phyloP scores from a whole-genome alignment of 2,797 vertebrate genomes.

The Diplodus sargus region DNA sequence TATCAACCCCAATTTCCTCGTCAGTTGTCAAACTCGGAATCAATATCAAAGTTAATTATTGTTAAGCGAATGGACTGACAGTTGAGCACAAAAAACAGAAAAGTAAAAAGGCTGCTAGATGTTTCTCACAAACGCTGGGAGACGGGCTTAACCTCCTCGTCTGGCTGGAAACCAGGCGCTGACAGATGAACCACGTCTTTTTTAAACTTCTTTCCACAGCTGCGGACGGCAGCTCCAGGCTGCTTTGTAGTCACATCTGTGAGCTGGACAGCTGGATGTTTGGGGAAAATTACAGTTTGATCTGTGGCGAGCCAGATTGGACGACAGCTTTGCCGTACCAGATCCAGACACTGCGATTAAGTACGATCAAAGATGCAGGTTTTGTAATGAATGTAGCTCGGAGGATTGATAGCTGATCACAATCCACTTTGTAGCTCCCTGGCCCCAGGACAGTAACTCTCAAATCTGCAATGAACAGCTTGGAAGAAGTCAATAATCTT shows the following conservation, averaged over 20 bases:
- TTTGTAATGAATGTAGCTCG: slow-evolving; percentile 43
- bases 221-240: slow-evolving; percentile 75
- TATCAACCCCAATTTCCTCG: slow-evolving; percentile 50
- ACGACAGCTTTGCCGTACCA: slow-evolving; percentile 62
- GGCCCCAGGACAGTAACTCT: slow-evolving; percentile 39
- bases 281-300: slow-evolving; percentile 74
- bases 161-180: slow-evolving; percentile 69
- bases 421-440: slow-evolving; percentile 38
- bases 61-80: slow-evolving; percentile 35
- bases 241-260: slow-evolving; percentile 82
- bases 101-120: slow-evolving; percentile 26
- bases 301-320: slow-evolving; percentile 68
- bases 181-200: slow-evolving; percentile 75
- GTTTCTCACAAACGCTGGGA: slow-evolving; percentile 53
- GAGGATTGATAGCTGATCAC: slow-evolving; percentile 59
- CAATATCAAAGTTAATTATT: slow-evolving; percentile 52
- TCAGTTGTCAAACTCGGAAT: slow-evolving; percentile 56
- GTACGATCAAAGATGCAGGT: slow-evolving; percentile 70
- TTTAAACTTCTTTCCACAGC: slow-evolving; percentile 77
- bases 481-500: slow-evolving; percentile 44
- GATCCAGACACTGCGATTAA: slow-evolving; percentile 68
- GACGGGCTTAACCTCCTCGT: slow-evolving; percentile 48
- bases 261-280: slow-evolving; percentile 79
- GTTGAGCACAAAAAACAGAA: slow-evolving; percentile 13
- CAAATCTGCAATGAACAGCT: slow-evolving; percentile 32